Evolutionary conservation across 2,888 invertebrate genomes (phyloP), one percentile per base, ranked within the genome.

Genomic region (Cryptus armator): DNA sequence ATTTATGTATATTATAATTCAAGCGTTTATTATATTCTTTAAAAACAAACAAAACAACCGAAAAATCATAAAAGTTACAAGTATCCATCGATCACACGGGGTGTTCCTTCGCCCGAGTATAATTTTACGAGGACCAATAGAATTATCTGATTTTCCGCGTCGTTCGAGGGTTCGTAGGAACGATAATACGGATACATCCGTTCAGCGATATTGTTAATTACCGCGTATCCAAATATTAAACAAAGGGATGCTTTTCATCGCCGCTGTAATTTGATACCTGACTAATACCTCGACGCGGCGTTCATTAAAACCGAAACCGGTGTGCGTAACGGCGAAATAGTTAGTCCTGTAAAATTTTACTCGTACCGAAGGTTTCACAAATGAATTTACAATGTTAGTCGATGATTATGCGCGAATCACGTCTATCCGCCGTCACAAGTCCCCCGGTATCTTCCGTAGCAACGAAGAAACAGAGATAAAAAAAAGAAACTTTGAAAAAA

Each of bases 1-100:
- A 77, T 85, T 79, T 76, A 71, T 68, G 59, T 81, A 77, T 32
- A 81, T 76, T 76, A 64, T 72, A 84, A 53, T 53, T 66, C 71
- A 46, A 64, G 24, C 84, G 80, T 80, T 53, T 53, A 53, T 53
- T 53, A 70, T 75, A 76, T 67, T 59, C 24, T 67, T 59, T 66
- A 29, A 48, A 70, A 24, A 29, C 12, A 29, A 37, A 29, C 16
- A 6, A 48, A 68, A 19, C 14, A 71, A 43, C 44, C 16, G 37
- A 67, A 37, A 62, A 44, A 76, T 44, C 9, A 16, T 48, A 44
- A 16, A 19, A 29, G 19, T 5, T 51, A 14, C 48, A 56, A 78
- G 37, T 44, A 43, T 44, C 37, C 19, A 53, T 16, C 53, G 53
- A 53, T 53, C 1, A 9, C 2, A 24, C 24, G 24, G 24, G 53